Evolutionary conservation across 2,113 vertebrate genomes (phyloP).

Genomic region (Heteronetta atricapilla): DNA sequence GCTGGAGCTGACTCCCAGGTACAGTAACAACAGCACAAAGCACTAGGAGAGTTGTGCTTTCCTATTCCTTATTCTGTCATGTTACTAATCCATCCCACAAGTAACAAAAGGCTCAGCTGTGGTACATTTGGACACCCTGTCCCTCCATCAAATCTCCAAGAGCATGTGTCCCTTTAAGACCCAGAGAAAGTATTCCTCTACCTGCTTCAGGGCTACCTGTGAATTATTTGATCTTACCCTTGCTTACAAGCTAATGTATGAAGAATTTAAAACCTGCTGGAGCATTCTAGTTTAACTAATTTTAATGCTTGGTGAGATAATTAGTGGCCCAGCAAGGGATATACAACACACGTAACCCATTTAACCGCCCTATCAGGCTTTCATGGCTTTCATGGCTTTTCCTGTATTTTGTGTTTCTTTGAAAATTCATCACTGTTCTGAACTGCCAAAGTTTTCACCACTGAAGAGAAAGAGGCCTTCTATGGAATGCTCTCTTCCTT

Average conservation of each 20-base stretch:
- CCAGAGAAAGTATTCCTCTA: background rate
- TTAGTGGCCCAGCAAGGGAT: background rate
- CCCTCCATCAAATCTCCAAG: background rate
- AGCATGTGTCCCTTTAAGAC: background rate
- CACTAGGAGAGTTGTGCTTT: background rate
- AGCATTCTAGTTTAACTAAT: background rate
- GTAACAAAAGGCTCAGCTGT: background rate
- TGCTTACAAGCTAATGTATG: background rate
- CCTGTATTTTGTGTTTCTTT: background rate
- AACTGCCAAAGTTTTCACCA: background rate
- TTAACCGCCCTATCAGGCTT: background rate
- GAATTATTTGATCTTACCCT: background rate
- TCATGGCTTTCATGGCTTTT: background rate
- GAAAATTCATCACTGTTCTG: background rate
- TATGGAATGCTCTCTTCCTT: background rate
- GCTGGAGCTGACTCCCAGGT: background rate
- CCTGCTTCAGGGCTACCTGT: background rate
- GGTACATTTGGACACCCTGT: background rate
- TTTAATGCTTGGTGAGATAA: background rate
- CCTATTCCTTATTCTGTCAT: background rate
- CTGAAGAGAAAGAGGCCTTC: background rate
- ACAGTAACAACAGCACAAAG: background rate
- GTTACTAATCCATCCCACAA: background rate
- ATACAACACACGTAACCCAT: background rate
- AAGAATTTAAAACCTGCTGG: background rate